These are phyloP conservation scores for Steatocranus sp. DNA, from an alignment of 2,797 vertebrate genomes.

Conservation along the genomic window DNA sequence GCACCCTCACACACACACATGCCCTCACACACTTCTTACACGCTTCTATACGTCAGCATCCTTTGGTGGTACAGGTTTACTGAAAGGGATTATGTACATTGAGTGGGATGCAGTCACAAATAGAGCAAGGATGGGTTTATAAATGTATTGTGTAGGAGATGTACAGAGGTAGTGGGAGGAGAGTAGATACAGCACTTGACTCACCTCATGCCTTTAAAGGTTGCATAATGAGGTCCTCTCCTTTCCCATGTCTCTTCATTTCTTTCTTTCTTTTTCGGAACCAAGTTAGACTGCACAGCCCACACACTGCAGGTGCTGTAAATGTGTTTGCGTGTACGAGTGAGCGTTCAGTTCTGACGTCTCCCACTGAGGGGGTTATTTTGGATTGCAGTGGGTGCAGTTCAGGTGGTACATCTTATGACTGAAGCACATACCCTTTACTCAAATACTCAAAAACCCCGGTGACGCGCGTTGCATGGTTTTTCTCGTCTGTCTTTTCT, in stretches of 20 bases:
- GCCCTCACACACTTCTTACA: not conserved
- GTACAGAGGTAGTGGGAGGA: slow-evolving; percentile 56
- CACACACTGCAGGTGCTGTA: slow-evolving; percentile 57
- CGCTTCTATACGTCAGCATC: slow-evolving; percentile 33
- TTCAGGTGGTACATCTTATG: slow-evolving; percentile 55
- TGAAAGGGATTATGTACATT: slow-evolving; percentile 54
- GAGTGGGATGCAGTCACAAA: slow-evolving; percentile 61
- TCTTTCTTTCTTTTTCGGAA: slow-evolving; percentile 23
- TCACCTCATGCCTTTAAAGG: slow-evolving; percentile 64
- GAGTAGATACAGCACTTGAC: slow-evolving; percentile 62
- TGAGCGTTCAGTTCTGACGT: slow-evolving; percentile 40
- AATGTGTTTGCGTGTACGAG: slow-evolving; percentile 53
- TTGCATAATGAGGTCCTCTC: slow-evolving; percentile 68
- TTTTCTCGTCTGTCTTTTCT: not conserved
- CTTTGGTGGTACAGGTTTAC: slow-evolving; percentile 29
- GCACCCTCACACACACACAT: not conserved
- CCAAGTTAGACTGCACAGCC: slow-evolving; percentile 47
- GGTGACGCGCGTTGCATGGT: not conserved
- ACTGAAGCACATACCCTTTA: slow-evolving; percentile 33
- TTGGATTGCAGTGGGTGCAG: slow-evolving; percentile 53
- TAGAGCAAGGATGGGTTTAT: slow-evolving; percentile 57
- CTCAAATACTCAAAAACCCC: not conserved
- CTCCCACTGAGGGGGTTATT: slow-evolving; percentile 64
- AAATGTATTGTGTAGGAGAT: slow-evolving; percentile 57
- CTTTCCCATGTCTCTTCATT: slow-evolving; percentile 34